Conservation (phyloP, 2,797 vertebrate genomes). For the Channallabes apus region DNA sequence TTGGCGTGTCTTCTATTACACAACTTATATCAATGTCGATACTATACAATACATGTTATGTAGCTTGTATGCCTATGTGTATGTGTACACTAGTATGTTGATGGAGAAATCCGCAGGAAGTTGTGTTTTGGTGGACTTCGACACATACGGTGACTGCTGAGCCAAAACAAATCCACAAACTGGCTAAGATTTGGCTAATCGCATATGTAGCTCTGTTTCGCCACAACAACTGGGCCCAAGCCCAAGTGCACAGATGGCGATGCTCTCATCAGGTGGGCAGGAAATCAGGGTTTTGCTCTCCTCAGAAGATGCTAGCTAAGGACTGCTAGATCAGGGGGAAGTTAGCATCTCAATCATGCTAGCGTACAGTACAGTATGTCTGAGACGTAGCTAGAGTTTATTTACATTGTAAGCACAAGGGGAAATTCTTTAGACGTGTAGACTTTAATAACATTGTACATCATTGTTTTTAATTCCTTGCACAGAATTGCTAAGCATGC, state of each 20-base stretch:
- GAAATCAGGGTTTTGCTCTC: not conserved
- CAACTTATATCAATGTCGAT: not conserved
- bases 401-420: not conserved
- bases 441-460: not conserved
- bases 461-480: too few relatives aligned
- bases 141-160: conserved; percentile 15
- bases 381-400: not conserved
- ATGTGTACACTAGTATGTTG: not conserved
- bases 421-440: not conserved
- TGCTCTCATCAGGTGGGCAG: conserved; percentile 5
- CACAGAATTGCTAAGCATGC: too few relatives aligned
- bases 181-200: conserved; percentile 20
- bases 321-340: not conserved
- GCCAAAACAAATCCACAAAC: conserved; percentile 37
- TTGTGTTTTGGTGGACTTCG: conserved; percentile 17
- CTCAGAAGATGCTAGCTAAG: not conserved
- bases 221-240: conserved; percentile 17
- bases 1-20: not conserved
- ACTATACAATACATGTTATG: not conserved
- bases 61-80: not conserved
- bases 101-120: not conserved
- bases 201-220: conserved; percentile 25
- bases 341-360: not conserved
- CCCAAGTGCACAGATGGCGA: conserved; percentile 38
- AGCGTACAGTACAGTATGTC: not conserved